Conservation (phyloP, 1,140 invertebrate species). For the Panagrolaimus sp. region DNA sequence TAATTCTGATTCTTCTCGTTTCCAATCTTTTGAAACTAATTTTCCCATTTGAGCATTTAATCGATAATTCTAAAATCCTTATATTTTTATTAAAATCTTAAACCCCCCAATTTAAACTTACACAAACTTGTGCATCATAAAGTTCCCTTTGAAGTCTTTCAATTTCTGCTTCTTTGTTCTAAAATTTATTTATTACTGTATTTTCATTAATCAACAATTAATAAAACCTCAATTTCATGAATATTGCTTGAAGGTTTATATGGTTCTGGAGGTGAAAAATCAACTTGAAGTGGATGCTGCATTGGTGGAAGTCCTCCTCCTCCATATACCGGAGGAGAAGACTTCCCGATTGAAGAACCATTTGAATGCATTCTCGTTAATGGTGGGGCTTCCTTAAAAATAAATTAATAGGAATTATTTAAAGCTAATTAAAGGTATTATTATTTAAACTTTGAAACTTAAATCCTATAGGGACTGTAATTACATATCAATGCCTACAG, state of each 20-base stretch:
- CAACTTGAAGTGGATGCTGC: conserved; percentile 11
- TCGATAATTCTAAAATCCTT: conserved; percentile 4
- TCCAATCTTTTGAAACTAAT: conserved; percentile 12
- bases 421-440: not conserved
- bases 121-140: conserved; percentile 16
- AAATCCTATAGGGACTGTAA: too few species aligned
- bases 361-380: not conserved
- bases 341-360: not conserved
- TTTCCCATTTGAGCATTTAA: conserved; percentile 13
- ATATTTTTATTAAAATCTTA: too few species aligned
- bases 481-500: too few species aligned
- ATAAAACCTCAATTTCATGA: not conserved
- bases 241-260: not conserved
- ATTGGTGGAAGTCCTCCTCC: conserved; percentile 6
- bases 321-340: conserved; percentile 10
- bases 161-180: conserved; percentile 13
- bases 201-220: not conserved
- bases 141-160: conserved; percentile 7
- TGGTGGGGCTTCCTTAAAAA: not conserved
- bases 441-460: too few species aligned
- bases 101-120: too few species aligned
- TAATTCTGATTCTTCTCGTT: not conserved
- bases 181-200: not conserved
- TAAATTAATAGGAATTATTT: not conserved
- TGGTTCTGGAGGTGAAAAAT: not conserved